Evolutionary conservation across 2,113 vertebrate species (phyloP), one percentile per base, ranked within the genome.

Genomic region (Thamnaconus septentrionalis): DNA sequence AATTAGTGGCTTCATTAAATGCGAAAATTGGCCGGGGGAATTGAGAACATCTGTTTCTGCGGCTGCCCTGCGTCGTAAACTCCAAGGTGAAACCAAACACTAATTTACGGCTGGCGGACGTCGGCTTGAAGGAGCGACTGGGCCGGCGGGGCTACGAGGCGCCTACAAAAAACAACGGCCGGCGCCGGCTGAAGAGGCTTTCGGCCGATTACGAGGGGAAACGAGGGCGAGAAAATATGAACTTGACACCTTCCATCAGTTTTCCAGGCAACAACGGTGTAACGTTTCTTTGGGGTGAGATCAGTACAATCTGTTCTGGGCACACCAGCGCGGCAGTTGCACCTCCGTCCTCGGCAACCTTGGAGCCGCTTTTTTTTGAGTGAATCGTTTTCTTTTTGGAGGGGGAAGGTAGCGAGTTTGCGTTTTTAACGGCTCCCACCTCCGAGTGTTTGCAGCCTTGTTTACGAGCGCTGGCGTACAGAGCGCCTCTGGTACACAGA

Each of bases 1-100:
- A 90, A 90, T 92, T 88, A 91, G 90, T 91, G 87, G 90, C 87
- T 87, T 90, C 88, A 91, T 92, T 92, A 90, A 91, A 91, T 91
- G 85, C 79, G 87, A 90, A 91, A 91, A 90, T 90, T 91, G 91
- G 87, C 87, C 55, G 54, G 90, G 44, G 88, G 90, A 89, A 90
- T 91, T 88, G 73, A n/a, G 48, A 91, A 90, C 91, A 92, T 91
- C 91, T 92, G 91, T 91, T 91, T 86, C 71, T 50, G n/a, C 59
- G 18, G 18, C 18, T 60, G 53, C 75, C 60, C 72, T 71, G 86
- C 83, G 73, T 76, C 83, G 76, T 84, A 88, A 84, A 84, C 73
- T 85, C 85, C 89, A 91, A 92, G 89, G 91, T 92, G 87, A 91
- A 84, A 81, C 71, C 85, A 87, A 88, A 89, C 85, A 87, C 79